Base-by-base conservation (phyloP, 2,113 vertebrate species). In the Zootoca vivipara region DNA sequence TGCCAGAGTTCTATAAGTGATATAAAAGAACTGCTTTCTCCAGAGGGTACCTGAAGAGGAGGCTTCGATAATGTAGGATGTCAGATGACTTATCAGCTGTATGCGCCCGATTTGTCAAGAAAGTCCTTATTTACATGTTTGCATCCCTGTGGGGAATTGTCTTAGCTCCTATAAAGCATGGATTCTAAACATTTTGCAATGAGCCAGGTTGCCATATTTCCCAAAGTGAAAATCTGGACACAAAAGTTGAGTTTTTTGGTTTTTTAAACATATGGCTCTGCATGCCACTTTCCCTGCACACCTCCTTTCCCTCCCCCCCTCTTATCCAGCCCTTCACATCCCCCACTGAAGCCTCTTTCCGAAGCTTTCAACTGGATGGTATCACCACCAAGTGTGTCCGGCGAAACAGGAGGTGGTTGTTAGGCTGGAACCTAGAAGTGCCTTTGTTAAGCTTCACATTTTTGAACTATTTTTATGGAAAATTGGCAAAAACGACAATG, bases 1-100 rank as follows among this genome's bases (percentile, higher is more conserved):
- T 69, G 62, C 33, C 24, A 30, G 24, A 70, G 42, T 75, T n/a
- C 13, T 56, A 33, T 30, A 83, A 88, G 20, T 78, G 18, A 22
- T 26, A 56, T 28, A 70, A 87, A 46, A 82, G 26, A 74, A 9
- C 78, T 12, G 30, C 26, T 75, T 82, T 20, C 72, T 18, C 28
- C 56, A 64, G 72, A 75, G 79, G 28, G 18, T 96, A 94, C 91
- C 92, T 89, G 93, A 95, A 96, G 92, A 94, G 93, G 89, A 94
- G 91, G 95, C 96, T 96, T 96, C 95, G 95, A 96, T 97, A 96
- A 96, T 93, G 94, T 96, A 95, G 94, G 93, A 94, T 96, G 96
- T 96, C 95, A 97, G 96, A 96, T 97, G 96, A 95, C 94, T 84
- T 92, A 93, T 94, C 93, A 92, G 82, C 90, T 91, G 89, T 86